Base-by-base conservation (phyloP, 2,888 invertebrate genomes). In the Unio pictorum region DNA sequence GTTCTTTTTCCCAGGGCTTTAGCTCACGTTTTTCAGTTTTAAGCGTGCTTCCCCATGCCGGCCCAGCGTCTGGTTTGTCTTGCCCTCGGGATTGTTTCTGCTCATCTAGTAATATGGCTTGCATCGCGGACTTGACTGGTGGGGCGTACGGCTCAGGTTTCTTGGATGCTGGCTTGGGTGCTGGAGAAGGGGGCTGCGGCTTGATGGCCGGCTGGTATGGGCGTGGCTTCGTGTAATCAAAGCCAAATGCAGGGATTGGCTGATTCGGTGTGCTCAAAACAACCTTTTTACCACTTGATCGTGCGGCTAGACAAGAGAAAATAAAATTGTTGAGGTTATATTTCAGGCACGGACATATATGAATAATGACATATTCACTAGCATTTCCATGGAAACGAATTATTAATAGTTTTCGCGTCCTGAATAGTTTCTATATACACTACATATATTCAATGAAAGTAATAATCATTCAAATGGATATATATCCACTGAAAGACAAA, bases 31-130 rank as follows among this genome's bases (percentile, higher is more conserved):
- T 69, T 30, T 73, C 71, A 20, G 79, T 71, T 61, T 73, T 68
- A 60, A 86, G 76, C 2, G 84, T 78, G 55, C 82, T 80, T 23
- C 72, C 69, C 86, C 86, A 86, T 26, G 83, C 78, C 26, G 81
- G 77, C 57, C 64, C 69, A 18, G 73, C 67, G 18, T 76, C 74
- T 18, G 61, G 61, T 15, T 74, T 72, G n/a, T 68, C 71, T 3
- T 64, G 71, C 8, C 18, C 62, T 18, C 66, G 55, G 26, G 71
- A 59, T 45, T 45, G 45, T 45, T 45, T 45, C 11, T 45, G 45
- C 11, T 45, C 45, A 1, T 45, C 45, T 11, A 11, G 45, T 45
- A 45, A 11, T 11, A 45, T 2, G 26, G 61, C n/a, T 26, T n/a
- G 55, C 18, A 69, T 67, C 20, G 71, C 66, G 5, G 70, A 69